Evolutionary conservation across 2,113 vertebrate species (phyloP).

Genomic region (Periophthalmodon schlosseri): DNA sequence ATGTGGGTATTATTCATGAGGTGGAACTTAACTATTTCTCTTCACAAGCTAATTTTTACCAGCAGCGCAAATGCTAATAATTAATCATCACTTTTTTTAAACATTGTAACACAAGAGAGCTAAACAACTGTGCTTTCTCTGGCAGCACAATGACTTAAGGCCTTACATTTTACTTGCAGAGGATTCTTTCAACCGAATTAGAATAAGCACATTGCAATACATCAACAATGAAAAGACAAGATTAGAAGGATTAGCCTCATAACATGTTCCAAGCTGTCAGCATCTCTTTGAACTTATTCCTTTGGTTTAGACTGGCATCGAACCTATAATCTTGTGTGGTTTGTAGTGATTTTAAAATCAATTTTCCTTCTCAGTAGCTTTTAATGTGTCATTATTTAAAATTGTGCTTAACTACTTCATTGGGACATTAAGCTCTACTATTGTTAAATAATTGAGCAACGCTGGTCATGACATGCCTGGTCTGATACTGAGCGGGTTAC

Average conservation of each 20-base stretch:
- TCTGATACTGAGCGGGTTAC: conserved; percentile 18
- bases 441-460: conserved; percentile 12
- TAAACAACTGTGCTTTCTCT: background rate
- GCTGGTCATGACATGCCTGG: background rate
- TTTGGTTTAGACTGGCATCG: conserved; percentile 14
- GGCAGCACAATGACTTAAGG: background rate
- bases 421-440: background rate
- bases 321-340: background rate
- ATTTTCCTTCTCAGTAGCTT: conserved; percentile 32
- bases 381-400: conserved; percentile 17
- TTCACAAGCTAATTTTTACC: no score
- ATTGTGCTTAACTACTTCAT: background rate
- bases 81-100: no score
- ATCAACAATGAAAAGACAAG: background rate
- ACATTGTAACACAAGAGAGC: background rate
- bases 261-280: conserved; percentile 6
- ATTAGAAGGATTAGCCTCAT: background rate
- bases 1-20: no score
- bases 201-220: background rate
- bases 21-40: no score
- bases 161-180: background rate
- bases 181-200: background rate
- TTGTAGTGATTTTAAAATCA: conserved; percentile 17
- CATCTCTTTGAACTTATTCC: conserved; percentile 19
- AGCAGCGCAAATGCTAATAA: no score